Evolutionary conservation across 1,140 invertebrate genomes (phyloP).

Genomic region (Glossosoma conforme): DNA sequence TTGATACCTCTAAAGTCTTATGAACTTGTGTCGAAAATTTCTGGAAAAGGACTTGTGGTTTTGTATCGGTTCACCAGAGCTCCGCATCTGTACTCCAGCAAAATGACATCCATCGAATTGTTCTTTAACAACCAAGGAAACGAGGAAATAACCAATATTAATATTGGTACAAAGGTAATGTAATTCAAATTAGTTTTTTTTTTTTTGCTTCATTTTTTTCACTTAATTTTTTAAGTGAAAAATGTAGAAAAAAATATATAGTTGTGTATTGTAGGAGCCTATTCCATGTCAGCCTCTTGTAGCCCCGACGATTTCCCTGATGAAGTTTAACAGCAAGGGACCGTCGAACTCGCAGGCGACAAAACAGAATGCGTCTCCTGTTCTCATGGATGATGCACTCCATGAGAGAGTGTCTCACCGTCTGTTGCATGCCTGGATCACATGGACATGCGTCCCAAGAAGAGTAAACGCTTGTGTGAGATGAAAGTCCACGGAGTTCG

Average conservation of each 20-base stretch:
- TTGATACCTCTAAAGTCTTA: slow-evolving; percentile 57
- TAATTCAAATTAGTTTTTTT: not conserved
- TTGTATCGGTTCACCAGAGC: slow-evolving; percentile 72
- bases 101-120: slow-evolving; percentile 82
- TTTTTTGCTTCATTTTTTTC: slow-evolving; percentile 1
- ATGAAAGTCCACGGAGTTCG: too few relatives aligned
- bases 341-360: not conserved
- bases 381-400: too few relatives aligned
- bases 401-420: too few relatives aligned
- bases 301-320: too few relatives aligned
- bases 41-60: slow-evolving; percentile 68
- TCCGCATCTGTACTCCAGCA: slow-evolving; percentile 79
- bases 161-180: slow-evolving; percentile 67
- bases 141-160: slow-evolving; percentile 67
- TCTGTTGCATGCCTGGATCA: too few relatives aligned
- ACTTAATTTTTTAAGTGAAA: slow-evolving; percentile 9
- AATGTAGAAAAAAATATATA: too few relatives aligned
- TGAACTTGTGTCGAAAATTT: slow-evolving; percentile 77
- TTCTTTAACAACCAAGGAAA: slow-evolving; percentile 70
- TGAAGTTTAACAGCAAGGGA: too few relatives aligned
- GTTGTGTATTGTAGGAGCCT: too few relatives aligned
- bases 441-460: too few relatives aligned
- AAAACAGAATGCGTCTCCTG: not conserved
- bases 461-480: too few relatives aligned
- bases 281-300: too few relatives aligned